Evolutionary conservation across 2,113 vertebrate species (phyloP), one percentile per base, ranked within the genome.

Genomic region (Xiphorhynchus elegans): DNA sequence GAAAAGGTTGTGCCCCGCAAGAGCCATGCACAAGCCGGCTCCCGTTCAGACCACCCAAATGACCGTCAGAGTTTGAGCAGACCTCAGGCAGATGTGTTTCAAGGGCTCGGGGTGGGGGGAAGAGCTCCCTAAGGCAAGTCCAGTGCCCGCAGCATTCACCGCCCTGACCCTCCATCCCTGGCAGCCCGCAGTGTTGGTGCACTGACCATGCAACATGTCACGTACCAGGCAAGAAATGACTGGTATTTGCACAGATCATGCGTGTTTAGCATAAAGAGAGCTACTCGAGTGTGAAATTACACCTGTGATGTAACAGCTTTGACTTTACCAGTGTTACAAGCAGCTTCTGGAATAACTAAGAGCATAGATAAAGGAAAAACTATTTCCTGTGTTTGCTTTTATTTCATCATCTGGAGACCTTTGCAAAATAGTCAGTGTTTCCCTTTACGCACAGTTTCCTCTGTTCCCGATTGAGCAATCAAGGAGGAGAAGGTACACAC

Each of bases 161-260:
- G 40, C 21, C 24, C 18, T 21, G 18, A 25, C 0, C 0, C 31
- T 28, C 1, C 44, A 11, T 39, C 16, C 42, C 70, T 19, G 49
- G 20, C 49, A 33, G 19, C 31, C 21, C 8, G 29, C 39, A 39
- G n/a, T 13, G 35, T 56, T 76, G 39, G 35, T 29, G 5, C 47
- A 29, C 60, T 49, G n/a, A 14, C 25, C 40, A 9, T 40, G 49
- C 42, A 26, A 2, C 3, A 8, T 76, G 49, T 28, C 31, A 64
- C 0, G 0, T 28, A 33, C 13, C 19, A 6, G 25, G 16, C 23
- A 33, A 81, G 80, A 60, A 35, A 16, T 31, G 46, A 62, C 25
- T 59, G n/a, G 7, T 21, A 12, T 60, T 67, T 78, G 52, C 49
- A 46, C 17, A 26, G 40, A 29, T 35, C 16, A 1, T 23, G 64